Evolutionary conservation across 2,888 invertebrate genomes (phyloP), one percentile per base, ranked within the genome.

Genomic region (Argynnis bischoffii): DNA sequence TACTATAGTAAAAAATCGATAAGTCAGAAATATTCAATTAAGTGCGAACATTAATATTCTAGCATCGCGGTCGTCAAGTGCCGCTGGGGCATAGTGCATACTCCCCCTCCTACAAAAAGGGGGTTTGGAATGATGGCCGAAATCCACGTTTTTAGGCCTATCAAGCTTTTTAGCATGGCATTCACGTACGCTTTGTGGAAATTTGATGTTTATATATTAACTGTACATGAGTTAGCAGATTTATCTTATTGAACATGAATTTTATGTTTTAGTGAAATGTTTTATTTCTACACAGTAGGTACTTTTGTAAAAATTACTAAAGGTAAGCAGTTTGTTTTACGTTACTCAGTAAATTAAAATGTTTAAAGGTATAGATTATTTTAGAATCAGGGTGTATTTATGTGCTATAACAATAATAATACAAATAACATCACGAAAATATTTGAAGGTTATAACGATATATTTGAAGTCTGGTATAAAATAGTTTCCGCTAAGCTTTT

Each of bases 61-160:
- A 90, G 84, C 78, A 82, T 80, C 85, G 88, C 83, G 88, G 88
- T 87, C 87, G 88, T 86, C 86, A 90, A 89, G 90, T 83, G 86
- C 78, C 84, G 81, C 76, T 75, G 77, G 79, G 86, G 85, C 82
- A 89, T 90, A 89, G 89, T 89, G 83, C 84, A 79, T 59, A 31
- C 59, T 11, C 72, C 71, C 77, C 77, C 76, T 63, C 70, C 76
- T 75, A 64, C 66, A 69, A 69, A 74, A 66, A 71, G 78, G 76
- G 78, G 77, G 72, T 74, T 77, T 71, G 78, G 82, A 79, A 79
- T 81, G 83, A 83, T 83, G 82, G 82, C 80, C 77, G 84, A 87
- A 88, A 88, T 84, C 76, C 85, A 80, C 87, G 87, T 91, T 92
- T 92, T 91, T 90, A 90, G 90, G 91, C 90, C 90, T 90, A 87